Conservation (phyloP, 2,888 invertebrate genomes). For the Chymomyza amoena region DNA sequence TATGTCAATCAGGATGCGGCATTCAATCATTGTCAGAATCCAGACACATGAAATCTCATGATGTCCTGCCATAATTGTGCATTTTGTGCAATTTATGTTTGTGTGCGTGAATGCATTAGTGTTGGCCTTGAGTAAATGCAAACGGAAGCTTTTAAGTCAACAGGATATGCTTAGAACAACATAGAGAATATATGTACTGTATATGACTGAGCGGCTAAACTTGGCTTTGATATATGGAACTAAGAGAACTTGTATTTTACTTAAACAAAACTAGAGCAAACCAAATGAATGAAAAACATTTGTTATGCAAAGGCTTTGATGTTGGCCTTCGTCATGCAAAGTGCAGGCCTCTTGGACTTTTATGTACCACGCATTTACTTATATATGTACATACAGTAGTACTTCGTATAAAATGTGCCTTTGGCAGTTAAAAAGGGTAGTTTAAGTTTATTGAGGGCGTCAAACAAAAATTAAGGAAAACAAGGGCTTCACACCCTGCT, state of each 20-base stretch:
- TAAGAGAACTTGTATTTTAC: not conserved
- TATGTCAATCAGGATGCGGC: constrained; percentile 38
- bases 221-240: not conserved
- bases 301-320: constrained; percentile 71
- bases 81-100: constrained; percentile 48
- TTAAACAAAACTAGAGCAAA: not conserved
- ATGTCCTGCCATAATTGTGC: constrained; percentile 58
- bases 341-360: not conserved
- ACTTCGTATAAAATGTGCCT: not conserved
- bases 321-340: constrained; percentile 53
- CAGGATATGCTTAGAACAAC: constrained; percentile 62
- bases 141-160: constrained; percentile 70
- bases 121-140: not conserved
- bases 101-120: not conserved
- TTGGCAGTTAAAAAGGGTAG: not conserved
- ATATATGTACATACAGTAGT: not conserved
- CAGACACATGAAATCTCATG: not conserved
- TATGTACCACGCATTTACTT: not conserved
- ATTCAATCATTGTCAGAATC: constrained; percentile 48
- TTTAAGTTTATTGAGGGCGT: too few species aligned
- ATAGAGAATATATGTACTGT: not conserved
- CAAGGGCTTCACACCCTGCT: too few species aligned
- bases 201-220: not conserved
- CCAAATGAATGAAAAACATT: constrained; percentile 53
- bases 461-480: too few species aligned